Conservation (phyloP, 2,113 vertebrate species). For the Propithecus coquereli region DNA sequence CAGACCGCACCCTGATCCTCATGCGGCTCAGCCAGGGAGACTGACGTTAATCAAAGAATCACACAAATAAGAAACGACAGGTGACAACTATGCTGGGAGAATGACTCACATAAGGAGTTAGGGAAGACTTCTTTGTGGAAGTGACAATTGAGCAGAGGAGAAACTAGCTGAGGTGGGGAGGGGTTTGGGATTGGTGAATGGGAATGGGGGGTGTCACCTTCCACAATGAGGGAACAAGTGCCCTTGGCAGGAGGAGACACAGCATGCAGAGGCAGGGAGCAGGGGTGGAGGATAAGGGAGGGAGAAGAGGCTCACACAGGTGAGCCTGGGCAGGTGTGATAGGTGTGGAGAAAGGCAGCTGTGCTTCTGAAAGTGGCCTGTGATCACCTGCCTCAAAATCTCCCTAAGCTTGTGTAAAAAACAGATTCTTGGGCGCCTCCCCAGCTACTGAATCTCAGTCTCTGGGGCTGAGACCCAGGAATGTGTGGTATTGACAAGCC, state of each 20-base stretch:
- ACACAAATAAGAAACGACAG: slow-evolving; percentile 1
- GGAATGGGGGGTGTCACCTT: not conserved
- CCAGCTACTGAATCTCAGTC: not conserved
- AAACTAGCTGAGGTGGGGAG: not conserved
- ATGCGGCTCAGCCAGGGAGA: not conserved
- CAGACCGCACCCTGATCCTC: not conserved
- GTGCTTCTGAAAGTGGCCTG: not conserved
- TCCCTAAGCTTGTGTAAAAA: not conserved
- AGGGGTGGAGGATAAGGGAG: not conserved
- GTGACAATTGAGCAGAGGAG: not conserved
- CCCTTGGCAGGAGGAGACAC: not conserved
- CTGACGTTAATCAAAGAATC: not conserved
- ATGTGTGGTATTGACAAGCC: slow-evolving; percentile 65
- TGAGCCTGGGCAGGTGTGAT: not conserved
- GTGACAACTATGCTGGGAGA: not conserved
- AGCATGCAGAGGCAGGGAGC: not conserved
- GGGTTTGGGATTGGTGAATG: too few species aligned
- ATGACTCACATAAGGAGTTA: not conserved
- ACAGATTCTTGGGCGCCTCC: not conserved
- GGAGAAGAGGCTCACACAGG: not conserved
- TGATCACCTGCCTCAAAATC: not conserved
- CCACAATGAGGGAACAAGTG: not conserved
- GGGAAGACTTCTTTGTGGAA: not conserved
- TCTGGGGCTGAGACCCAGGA: slow-evolving; percentile 52
- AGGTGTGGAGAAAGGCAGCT: not conserved